Percentiles rank a stretch among this genome's conserved stretches.
Evolutionary conservation across 2,113 vertebrate species (phyloP).

Genomic region (Pterocles orientalis): DNA sequence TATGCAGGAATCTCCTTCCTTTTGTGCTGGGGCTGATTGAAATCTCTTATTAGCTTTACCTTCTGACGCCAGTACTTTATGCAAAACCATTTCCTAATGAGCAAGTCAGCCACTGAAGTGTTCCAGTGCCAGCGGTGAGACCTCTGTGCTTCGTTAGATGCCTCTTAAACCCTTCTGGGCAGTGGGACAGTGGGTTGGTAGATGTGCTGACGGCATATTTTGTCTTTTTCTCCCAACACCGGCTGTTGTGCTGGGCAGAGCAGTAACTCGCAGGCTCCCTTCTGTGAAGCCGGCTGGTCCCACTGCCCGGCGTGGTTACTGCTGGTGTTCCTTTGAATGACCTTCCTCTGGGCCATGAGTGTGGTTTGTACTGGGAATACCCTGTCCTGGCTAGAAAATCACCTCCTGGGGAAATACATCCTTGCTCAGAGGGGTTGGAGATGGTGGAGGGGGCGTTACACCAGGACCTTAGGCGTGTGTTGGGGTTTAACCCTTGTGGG

Average conservation of each 20-base stretch:
- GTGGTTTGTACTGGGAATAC: background rate
- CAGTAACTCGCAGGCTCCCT: background rate
- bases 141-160: background rate
- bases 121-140: background rate
- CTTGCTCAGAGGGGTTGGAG: background rate
- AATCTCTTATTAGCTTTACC: slow-evolving; percentile 5
- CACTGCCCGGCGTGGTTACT: background rate
- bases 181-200: background rate
- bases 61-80: background rate
- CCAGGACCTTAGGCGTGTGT: background rate
- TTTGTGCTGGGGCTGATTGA: slow-evolving; percentile 7
- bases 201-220: background rate
- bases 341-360: slow-evolving; percentile 11
- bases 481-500: background rate
- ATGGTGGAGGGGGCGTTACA: background rate
- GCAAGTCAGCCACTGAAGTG: background rate
- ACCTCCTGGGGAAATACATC: background rate
- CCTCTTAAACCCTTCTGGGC: background rate
- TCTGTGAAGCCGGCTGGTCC: background rate
- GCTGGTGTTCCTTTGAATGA: background rate
- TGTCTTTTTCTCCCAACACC: background rate
- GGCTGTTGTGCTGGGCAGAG: background rate
- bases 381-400: background rate
- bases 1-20: background rate
- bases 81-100: slow-evolving; percentile 10